Conservation (phyloP, 2,797 vertebrate species). For the Siniperca undulata region DNA sequence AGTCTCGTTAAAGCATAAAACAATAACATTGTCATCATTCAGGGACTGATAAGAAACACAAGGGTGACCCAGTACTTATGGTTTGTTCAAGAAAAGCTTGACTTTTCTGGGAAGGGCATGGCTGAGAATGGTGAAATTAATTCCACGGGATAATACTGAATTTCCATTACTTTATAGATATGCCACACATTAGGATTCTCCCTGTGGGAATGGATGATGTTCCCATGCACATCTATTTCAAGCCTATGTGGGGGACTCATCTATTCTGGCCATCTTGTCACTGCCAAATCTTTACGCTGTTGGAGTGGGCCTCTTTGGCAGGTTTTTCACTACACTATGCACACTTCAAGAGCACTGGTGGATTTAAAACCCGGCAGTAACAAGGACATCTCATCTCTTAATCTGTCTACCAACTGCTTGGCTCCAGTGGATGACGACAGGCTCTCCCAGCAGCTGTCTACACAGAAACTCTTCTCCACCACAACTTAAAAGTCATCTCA, state of each 20-base stretch:
- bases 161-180: slow-evolving; percentile 9
- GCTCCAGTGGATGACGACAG: slow-evolving; percentile 36
- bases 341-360: slow-evolving; percentile 33
- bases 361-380: slow-evolving; percentile 52
- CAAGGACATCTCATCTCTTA: slow-evolving; percentile 61
- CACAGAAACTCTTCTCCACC: slow-evolving; percentile 10
- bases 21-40: neutral
- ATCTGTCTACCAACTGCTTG: slow-evolving; percentile 52
- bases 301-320: slow-evolving; percentile 16
- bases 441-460: slow-evolving; percentile 42
- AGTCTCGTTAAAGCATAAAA: slow-evolving; percentile 22
- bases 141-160: neutral
- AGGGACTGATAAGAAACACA: neutral
- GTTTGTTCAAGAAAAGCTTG: slow-evolving; percentile 11
- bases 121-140: neutral
- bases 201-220: neutral
- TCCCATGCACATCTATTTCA: slow-evolving; percentile 30
- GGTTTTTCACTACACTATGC: slow-evolving; percentile 3
- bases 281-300: slow-evolving; percentile 5
- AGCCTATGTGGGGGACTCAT: neutral
- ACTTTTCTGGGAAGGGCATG: slow-evolving; percentile 6
- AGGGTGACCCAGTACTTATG: neutral
- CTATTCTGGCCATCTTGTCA: slow-evolving; percentile 33
- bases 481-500: slow-evolving; percentile 37
- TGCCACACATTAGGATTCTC: slow-evolving; percentile 12